Evolutionary conservation across 2,113 vertebrate genomes (phyloP), one percentile per base, ranked within the genome.

Genomic region (Aphyosemion australe): DNA sequence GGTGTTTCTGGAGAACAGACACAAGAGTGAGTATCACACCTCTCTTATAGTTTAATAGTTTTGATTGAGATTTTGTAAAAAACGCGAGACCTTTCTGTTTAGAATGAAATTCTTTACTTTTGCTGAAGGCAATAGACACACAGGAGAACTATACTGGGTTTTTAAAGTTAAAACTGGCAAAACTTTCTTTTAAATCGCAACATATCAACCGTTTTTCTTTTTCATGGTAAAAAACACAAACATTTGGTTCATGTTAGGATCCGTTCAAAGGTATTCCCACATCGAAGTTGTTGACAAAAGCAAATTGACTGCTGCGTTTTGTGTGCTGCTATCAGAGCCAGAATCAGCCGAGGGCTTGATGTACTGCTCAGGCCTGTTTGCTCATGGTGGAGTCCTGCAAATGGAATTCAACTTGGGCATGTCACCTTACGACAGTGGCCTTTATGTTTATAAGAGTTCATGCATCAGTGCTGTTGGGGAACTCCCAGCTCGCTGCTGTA

Each of bases 11-110:
- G 71, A 51, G 39, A 63, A 75, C 39, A 4, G 52, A 65, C 1
- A 7, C 51, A 76, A 31, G 65, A 78, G 91, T 92, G 78, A 91
- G 88, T 91, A 61, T 66, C 10, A 42, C 70, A 62, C 6, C 14
- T 21, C 0, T 41, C 9, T 65, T 57, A 11, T 2, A 21, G 18
- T 52, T 32, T 34, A 8, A 26, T 15, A 19, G 12, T 15, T 11
- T 15, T 7, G 4, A 3, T 39, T 19, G 14, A 5, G 15, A 46
- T 43, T 8, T 7, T 20, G 12, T 47, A 7, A 37, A 32, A 37
- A 26, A 26, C 26, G 3, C 26, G 3, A 26, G 5, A 26, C 21
- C 21, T 26, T 26, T 26, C 21, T 26, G 21, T 26, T 26, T 26
- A 4, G 26, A 26, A 5, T 26, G 26, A 26, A 26, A 26, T 26